Evolutionary conservation across 2,113 vertebrate species (phyloP), one percentile per base, ranked within the genome.

Genomic region (Hemichromis elongatus): DNA sequence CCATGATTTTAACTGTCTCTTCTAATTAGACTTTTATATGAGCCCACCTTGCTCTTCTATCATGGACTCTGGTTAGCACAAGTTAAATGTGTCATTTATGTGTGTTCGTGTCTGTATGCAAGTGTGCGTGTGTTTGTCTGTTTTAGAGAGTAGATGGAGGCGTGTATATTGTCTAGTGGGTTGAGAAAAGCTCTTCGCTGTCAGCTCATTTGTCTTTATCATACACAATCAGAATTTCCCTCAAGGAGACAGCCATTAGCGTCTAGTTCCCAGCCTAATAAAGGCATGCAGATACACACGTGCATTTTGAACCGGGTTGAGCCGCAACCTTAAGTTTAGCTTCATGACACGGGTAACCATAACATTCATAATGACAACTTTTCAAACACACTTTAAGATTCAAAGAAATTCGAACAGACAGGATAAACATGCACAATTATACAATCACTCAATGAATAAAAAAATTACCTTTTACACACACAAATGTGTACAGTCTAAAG

Each of bases 191-290:
- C 88, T 85, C 82, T 88, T 68, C 8, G 80, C 90, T 95, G 94
- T 94, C 89, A 94, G 88, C 86, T 92, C 89, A 92, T 94, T 93
- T 93, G 83, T 95, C 93, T 94, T 94, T 90, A 93, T 95, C 89
- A 92, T 86, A 79, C 77, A 82, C 82, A 89, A 90, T 92, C 89
- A 92, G 80, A 88, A 82, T 57, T 45, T 82, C 75, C 92, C 85
- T 75, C 55, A 88, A 94, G 93, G 87, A 92, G 82, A 80, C 75
- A 80, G 55, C 73, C 83, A 92, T 94, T 92, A 93, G 47, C 13
- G 52, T 77, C 88, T 88, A 86, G 94, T 87, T 81, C 82, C 79
- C 77, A 80, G 28, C 19, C 53, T 79, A 7, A 83, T 68, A 84
- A 18, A 79, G 13, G 28, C 50, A 81, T 80, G 77, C 26, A 53